phyloP scores from a whole-genome alignment of 2,888 invertebrate genomes.

The Ormyrus labotus region DNA sequence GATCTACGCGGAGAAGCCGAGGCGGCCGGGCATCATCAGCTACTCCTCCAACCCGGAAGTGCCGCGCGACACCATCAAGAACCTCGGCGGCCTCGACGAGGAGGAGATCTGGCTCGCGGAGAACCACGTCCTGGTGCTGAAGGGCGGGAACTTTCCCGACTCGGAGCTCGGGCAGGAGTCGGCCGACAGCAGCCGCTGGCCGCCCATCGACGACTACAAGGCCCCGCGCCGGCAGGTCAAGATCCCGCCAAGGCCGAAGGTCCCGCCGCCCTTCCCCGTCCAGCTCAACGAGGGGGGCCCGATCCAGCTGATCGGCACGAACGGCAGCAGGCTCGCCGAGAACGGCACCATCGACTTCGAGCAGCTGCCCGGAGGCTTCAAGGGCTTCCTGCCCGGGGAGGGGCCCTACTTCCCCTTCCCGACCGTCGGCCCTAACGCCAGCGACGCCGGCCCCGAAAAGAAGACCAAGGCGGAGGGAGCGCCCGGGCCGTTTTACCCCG shows the following conservation, averaged over 20 bases:
- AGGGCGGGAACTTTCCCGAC: slow-evolving; percentile 85
- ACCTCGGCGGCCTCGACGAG: slow-evolving; percentile 87
- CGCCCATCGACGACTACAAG: slow-evolving; percentile 89
- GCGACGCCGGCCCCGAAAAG: slow-evolving; percentile 77
- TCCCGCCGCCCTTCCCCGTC: slow-evolving; percentile 96
- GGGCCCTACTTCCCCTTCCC: slow-evolving; percentile 77
- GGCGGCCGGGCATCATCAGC: slow-evolving; percentile 88
- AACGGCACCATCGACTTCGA: slow-evolving; percentile 63
- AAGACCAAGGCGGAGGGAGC: slow-evolving; percentile 75
- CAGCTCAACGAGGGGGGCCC: slow-evolving; percentile 91
- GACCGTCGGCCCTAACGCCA: slow-evolving; percentile 57
- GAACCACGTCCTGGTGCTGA: slow-evolving; percentile 89
- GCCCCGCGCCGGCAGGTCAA: slow-evolving; percentile 91
- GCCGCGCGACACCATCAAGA: slow-evolving; percentile 86
- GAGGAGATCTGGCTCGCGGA: slow-evolving; percentile 94
- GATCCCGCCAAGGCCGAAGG: slow-evolving; percentile 87
- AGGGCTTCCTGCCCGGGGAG: slow-evolving; percentile 75
- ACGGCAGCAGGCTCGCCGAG: slow-evolving; percentile 83
- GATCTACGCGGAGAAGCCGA: slow-evolving; percentile 83
- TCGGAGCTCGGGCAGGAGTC: slow-evolving; percentile 57
- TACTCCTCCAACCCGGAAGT: slow-evolving; percentile 89
- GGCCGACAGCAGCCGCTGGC: slow-evolving; percentile 78
- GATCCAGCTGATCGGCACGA: slow-evolving; percentile 89
- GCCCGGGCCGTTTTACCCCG: slow-evolving; percentile 74
- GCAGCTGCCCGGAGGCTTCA: slow-evolving; percentile 71